These are phyloP conservation scores for Odontophorus gujanensis DNA, from an alignment of 2,113 vertebrate genomes.

Conservation along the genomic window DNA sequence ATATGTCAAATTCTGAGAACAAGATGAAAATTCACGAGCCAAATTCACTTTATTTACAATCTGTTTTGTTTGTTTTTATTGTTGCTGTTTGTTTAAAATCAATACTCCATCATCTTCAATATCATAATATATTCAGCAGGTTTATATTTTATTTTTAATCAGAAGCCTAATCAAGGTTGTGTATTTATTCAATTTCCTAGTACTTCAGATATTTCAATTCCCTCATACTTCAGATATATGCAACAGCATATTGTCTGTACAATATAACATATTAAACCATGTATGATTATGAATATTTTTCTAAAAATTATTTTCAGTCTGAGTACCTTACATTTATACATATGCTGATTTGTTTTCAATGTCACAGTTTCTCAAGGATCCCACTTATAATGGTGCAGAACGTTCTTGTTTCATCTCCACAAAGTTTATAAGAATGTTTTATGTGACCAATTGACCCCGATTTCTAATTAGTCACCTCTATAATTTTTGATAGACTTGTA, in stretches of 20 bases:
- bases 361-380: neutral
- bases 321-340: neutral
- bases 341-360: neutral
- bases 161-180: neutral
- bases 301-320: neutral
- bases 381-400: neutral
- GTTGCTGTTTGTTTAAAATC: neutral
- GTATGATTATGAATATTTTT: neutral
- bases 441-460: neutral
- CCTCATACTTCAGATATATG: neutral
- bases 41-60: neutral
- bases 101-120: neutral
- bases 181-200: neutral
- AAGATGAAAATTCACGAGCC: neutral
- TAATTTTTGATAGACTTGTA: neutral
- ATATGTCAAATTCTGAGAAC: neutral
- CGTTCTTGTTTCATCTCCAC: neutral
- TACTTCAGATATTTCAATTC: neutral
- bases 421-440: neutral
- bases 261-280: neutral
- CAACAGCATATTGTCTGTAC: neutral
- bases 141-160: neutral
- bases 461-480: neutral
- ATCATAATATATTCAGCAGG: neutral
- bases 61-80: neutral